Base-by-base conservation (phyloP, 2,113 vertebrate species). In the Xiphophorus hellerii region DNA sequence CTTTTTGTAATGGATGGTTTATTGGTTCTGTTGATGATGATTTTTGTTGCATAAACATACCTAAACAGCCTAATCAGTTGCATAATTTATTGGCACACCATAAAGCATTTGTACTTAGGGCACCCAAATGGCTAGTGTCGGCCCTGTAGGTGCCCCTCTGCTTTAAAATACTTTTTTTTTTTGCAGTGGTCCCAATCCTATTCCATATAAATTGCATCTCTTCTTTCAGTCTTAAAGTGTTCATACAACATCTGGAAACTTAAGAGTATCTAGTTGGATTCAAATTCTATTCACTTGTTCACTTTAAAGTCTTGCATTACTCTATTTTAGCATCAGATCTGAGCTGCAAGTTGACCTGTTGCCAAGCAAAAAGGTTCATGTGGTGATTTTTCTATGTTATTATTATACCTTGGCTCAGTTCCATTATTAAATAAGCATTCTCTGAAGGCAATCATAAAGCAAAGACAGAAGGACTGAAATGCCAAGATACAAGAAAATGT, bases 391-490 rank as follows among this genome's bases (percentile, higher is more conserved):
- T 4, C 8, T 39, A 44, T 29, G 14, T 22, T 25, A 8, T 42
- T 15, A n/a, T 12, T 28, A 48, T 69, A 20, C 29, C 9, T 5
- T 54, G 11, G 9, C 0, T 63, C 31, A 69, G 22, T 12, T 35
- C 25, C 8, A 25, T 61, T 64, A 28, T 31, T 74, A 25, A 44
- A 25, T 20, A 60, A 28, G 28, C 35, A 71, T 70, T 44, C 69
- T 62, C 62, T 80, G 54, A 82, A n/a, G 66, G 3, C 11, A 48
- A 15, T 71, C 64, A 78, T 67, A 71, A 76, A 35, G 44, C 66
- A 37, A 44, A 73, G 42, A 22, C 51, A 63, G 70, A 81, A 73
- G 73, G 71, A 83, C 77, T 66, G 64, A 89, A 70, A 78, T 31
- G 66, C 65, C 61, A 17, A 28, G 62, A 70, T 51, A 27, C 73